These are phyloP conservation scores for Sanderia malayensis DNA, from an alignment of 30 jellyfish, hydroid and myxozoan genomes.

Conservation along the genomic window DNA sequence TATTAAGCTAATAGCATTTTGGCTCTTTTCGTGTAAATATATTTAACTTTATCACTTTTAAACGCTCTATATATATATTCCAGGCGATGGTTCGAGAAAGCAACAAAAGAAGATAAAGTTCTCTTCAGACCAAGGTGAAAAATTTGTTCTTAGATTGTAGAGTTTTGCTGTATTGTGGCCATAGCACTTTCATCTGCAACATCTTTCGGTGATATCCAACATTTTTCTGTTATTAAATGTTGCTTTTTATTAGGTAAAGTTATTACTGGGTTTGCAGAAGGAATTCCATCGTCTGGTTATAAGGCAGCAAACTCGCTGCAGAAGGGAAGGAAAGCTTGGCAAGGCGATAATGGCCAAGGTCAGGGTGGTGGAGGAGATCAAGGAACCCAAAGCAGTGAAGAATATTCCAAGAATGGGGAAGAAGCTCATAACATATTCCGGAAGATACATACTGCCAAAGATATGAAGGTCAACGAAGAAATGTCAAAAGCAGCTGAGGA, in stretches of 20 bases:
- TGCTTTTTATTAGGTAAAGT: neutral
- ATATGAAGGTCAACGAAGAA: constrained; percentile 13
- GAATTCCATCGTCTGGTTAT: neutral
- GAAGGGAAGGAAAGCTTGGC: neutral
- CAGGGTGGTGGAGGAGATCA: neutral
- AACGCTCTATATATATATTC: too few species aligned
- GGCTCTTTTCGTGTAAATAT: too few species aligned
- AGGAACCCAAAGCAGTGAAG: neutral
- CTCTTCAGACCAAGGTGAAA: neutral
- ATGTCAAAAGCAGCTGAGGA: constrained; percentile 33
- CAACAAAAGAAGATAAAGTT: neutral
- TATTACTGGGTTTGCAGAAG: neutral
- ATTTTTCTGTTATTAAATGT: neutral
- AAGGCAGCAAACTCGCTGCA: neutral
- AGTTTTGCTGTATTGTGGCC: neutral
- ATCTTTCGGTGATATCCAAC: neutral
- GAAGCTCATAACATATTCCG: constrained; percentile 46
- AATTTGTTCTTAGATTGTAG: neutral
- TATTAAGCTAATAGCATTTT: too few species aligned
- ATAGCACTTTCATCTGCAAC: neutral
- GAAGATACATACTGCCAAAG: constrained; percentile 15
- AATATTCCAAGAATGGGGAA: constrained; percentile 1
- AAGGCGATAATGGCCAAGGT: neutral
- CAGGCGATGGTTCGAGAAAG: constrained; percentile 6
- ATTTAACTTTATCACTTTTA: too few species aligned